phyloP scores from a whole-genome alignment of 2,888 invertebrate genomes.

The Cantharis lateralis region DNA sequence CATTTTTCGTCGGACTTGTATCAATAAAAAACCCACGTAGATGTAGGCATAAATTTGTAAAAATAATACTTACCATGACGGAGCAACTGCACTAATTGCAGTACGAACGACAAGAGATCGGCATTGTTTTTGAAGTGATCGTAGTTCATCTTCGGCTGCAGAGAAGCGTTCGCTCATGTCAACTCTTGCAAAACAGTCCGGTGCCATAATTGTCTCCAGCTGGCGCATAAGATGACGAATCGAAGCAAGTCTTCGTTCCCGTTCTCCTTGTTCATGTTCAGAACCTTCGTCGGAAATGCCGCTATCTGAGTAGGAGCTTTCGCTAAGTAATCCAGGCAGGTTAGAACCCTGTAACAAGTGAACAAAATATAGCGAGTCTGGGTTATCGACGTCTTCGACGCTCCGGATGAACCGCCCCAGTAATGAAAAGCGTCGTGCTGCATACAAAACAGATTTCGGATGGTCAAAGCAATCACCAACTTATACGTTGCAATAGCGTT shows the following conservation, averaged over 20 bases:
- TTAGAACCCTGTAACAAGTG: constrained; percentile 53
- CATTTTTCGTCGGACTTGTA: neutral
- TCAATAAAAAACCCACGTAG: neutral
- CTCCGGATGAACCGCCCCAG: constrained; percentile 56
- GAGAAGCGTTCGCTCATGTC: constrained; percentile 72
- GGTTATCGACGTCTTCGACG: constrained; percentile 47
- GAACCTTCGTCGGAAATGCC: constrained; percentile 80
- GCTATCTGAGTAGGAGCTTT: constrained; percentile 74
- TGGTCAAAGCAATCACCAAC: constrained; percentile 32
- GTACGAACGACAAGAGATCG: constrained; percentile 66
- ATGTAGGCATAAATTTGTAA: neutral
- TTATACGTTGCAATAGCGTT: constrained; percentile 29
- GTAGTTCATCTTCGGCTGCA: constrained; percentile 73
- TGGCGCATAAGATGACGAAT: constrained; percentile 69
- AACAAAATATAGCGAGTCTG: constrained; percentile 53
- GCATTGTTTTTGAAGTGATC: constrained; percentile 70
- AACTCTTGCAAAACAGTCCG: constrained; percentile 68
- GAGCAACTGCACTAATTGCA: constrained; percentile 49
- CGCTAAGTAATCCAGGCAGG: constrained; percentile 55
- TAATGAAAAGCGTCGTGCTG: constrained; percentile 66
- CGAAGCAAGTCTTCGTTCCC: constrained; percentile 70
- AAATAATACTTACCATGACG: constrained; percentile 36
- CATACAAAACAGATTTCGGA: constrained; percentile 60
- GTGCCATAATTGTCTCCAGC: constrained; percentile 69
- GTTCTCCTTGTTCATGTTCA: constrained; percentile 67